A percentile compares a stretch with the other conserved stretches of the same genome.
phyloP scores from a whole-genome alignment of 2,113 vertebrate species.

The Ictalurus punctatus region DNA sequence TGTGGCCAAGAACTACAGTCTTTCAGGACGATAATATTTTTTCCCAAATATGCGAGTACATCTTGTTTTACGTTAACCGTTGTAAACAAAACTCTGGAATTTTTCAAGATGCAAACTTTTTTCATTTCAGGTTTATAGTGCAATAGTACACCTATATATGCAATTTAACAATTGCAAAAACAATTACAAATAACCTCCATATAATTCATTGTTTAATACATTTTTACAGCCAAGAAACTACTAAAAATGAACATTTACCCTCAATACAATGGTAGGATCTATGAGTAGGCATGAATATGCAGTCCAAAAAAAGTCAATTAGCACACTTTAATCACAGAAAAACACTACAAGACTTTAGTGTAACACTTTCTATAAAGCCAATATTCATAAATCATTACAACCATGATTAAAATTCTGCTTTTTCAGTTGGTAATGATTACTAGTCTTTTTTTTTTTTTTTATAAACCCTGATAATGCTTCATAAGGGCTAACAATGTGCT shows the following conservation, averaged over 20 bases:
- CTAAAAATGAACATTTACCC: background rate
- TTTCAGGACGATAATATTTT: background rate
- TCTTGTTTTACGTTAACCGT: background rate
- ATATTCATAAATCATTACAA: background rate
- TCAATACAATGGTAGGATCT: background rate
- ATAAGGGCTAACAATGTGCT: background rate
- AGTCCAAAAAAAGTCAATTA: background rate
- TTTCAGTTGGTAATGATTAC: background rate
- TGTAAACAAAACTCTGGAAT: background rate
- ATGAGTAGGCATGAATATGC: background rate
- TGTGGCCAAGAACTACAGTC: background rate
- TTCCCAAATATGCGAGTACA: background rate
- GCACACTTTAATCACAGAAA: background rate
- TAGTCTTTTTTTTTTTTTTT: background rate
- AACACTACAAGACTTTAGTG: background rate
- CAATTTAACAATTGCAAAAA: background rate
- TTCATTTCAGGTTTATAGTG: background rate
- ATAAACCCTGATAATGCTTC: background rate
- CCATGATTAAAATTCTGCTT: background rate
- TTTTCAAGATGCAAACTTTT: background rate
- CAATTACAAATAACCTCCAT: background rate
- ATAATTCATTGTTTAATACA: background rate
- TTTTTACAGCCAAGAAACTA: background rate
- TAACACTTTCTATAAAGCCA: background rate
- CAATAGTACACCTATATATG: background rate